Evolutionary conservation across 1,140 invertebrate species (phyloP).

Genomic region (Limonius californicus): DNA sequence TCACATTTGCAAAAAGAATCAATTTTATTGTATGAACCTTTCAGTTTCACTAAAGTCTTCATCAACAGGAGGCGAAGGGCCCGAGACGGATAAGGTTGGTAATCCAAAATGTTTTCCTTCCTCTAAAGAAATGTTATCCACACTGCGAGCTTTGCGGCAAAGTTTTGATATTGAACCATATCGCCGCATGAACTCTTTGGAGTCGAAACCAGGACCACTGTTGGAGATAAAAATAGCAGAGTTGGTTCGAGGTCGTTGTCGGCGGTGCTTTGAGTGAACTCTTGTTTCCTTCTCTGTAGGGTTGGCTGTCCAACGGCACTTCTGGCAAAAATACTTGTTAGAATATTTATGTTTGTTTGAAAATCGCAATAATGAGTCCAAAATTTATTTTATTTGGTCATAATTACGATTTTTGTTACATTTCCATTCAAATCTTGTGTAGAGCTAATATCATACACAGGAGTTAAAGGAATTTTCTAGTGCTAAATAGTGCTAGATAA

Average conservation of each 20-base stretch:
- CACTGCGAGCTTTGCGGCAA: slow-evolving; percentile 72
- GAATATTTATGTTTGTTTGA: not conserved
- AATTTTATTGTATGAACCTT: slow-evolving; percentile 19
- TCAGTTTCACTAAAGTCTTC: slow-evolving; percentile 27
- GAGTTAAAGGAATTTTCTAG: too few relatives aligned
- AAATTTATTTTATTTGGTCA: too few relatives aligned
- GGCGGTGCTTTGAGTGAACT: slow-evolving; percentile 46
- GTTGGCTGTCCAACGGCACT: not conserved
- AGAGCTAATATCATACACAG: too few relatives aligned
- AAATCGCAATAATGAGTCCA: too few relatives aligned
- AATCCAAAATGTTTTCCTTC: slow-evolving; percentile 60
- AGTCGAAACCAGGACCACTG: slow-evolving; percentile 69
- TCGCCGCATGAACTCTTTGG: slow-evolving; percentile 69
- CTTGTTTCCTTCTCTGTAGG: not conserved
- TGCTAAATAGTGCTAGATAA: too few relatives aligned
- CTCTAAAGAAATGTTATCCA: slow-evolving; percentile 59
- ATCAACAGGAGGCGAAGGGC: slow-evolving; percentile 69
- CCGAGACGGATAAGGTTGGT: slow-evolving; percentile 71
- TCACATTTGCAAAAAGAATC: too few relatives aligned
- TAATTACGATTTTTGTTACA: too few relatives aligned
- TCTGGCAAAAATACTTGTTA: not conserved
- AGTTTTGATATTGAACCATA: slow-evolving; percentile 73
- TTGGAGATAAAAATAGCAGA: slow-evolving; percentile 70
- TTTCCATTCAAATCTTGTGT: too few relatives aligned
- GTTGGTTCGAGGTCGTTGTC: slow-evolving; percentile 66